These are phyloP conservation scores for Centrocercus urophasianus DNA, from an alignment of 2,113 vertebrate species.

Conservation along the genomic window DNA sequence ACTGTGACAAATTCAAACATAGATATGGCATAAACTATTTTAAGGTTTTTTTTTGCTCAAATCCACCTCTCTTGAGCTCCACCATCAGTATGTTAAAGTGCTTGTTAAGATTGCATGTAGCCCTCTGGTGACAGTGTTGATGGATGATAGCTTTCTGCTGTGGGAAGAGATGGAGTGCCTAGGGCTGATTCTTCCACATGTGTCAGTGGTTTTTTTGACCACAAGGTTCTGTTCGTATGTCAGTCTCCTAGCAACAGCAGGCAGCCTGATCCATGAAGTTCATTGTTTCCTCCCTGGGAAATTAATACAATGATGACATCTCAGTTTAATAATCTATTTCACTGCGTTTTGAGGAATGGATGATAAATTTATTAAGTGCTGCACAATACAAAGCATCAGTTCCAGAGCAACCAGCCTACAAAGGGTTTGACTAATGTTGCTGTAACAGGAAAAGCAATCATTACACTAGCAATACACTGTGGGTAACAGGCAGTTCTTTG, in stretches of 20 bases:
- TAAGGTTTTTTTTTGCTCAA: constrained; percentile 16
- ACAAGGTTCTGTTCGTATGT: constrained; percentile 19
- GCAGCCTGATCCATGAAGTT: neutral
- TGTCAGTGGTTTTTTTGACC: neutral
- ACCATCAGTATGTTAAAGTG: neutral
- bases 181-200: constrained; percentile 12
- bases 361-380: constrained; percentile 9
- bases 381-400: neutral
- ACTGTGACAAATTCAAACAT: neutral
- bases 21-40: neutral
- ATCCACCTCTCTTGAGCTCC: neutral
- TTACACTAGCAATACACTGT: neutral
- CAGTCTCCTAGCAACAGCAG: constrained; percentile 56
- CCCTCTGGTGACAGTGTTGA: constrained; percentile 11
- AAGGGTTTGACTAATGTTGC: neutral
- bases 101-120: neutral
- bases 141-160: constrained; percentile 6
- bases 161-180: neutral
- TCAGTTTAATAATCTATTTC: constrained; percentile 20
- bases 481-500: neutral
- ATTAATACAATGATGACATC: constrained; percentile 10
- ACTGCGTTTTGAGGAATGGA: neutral
- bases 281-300: neutral
- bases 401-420: neutral
- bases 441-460: neutral